phyloP scores from a whole-genome alignment of 2,113 vertebrate species.

The Aegithalos caudatus region DNA sequence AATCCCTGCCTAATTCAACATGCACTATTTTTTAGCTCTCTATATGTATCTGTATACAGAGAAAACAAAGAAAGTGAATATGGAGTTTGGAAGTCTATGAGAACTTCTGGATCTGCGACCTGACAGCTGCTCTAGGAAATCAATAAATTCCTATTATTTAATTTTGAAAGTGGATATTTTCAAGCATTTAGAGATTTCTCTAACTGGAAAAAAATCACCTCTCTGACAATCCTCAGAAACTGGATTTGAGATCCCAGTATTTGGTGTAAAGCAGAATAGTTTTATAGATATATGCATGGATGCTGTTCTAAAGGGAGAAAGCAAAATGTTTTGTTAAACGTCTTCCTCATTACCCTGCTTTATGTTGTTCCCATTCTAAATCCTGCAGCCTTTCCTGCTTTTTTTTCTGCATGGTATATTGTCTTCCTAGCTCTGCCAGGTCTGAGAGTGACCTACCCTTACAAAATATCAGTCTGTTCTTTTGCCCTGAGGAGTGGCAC shows the following conservation, averaged over 20 bases:
- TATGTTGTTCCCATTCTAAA: not conserved
- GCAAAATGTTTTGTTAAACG: not conserved
- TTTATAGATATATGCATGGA: not conserved
- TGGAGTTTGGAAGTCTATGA: not conserved
- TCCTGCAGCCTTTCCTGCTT: not conserved
- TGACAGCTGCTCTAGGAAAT: not conserved
- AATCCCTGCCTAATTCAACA: not conserved
- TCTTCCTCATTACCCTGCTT: not conserved
- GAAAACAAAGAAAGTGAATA: not conserved
- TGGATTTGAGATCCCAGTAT: not conserved
- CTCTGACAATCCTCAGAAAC: not conserved
- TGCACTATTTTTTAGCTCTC: not conserved
- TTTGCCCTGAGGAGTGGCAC: not conserved
- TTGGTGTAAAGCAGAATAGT: not conserved
- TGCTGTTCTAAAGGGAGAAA: not conserved
- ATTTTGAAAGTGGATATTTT: not conserved
- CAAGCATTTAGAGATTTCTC: not conserved
- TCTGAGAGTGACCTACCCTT: not conserved
- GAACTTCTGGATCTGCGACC: not conserved
- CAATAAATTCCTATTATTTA: not conserved
- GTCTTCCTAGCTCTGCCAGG: not conserved
- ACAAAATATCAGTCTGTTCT: not conserved
- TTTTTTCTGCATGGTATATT: accelerated
- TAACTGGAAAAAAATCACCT: not conserved
- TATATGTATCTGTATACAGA: not conserved